Evolutionary conservation across 2,888 invertebrate species (phyloP).

Genomic region (Drosophila kokeensis): DNA sequence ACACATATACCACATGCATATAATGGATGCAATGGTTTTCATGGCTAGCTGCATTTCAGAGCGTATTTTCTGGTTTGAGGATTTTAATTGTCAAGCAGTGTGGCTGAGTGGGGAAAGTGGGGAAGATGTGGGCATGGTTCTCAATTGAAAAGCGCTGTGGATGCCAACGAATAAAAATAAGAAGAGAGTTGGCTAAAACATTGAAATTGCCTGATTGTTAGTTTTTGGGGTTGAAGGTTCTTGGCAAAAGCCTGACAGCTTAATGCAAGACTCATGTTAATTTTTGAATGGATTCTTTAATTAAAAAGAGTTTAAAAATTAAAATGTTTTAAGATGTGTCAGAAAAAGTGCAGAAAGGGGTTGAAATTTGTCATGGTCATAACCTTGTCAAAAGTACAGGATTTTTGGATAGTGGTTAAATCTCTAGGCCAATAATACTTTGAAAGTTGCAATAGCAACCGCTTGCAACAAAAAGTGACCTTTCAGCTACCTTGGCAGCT

Average conservation of each 20-base stretch:
- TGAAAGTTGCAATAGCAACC: conserved; percentile 7
- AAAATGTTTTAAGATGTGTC: background rate
- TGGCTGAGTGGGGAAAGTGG: background rate
- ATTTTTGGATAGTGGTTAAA: background rate
- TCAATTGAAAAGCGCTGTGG: conserved; percentile 66
- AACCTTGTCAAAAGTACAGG: background rate
- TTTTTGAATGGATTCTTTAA: background rate
- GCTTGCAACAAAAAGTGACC: conserved; percentile 30
- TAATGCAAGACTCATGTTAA: background rate
- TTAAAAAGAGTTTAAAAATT: background rate
- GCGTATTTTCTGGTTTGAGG: conserved; percentile 16
- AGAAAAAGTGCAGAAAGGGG: background rate
- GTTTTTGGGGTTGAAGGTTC: conserved; percentile 4
- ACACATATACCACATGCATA: conserved; percentile 8
- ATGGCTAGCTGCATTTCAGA: conserved; percentile 64
- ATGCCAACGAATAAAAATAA: conserved; percentile 22
- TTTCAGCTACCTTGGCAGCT: conserved; percentile 47
- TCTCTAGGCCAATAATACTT: background rate
- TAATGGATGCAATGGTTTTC: conserved; percentile 62
- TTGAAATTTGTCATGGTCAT: background rate
- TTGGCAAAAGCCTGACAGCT: background rate
- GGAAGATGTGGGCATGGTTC: conserved; percentile 9
- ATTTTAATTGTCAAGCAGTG: conserved; percentile 58
- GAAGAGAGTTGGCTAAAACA: background rate
- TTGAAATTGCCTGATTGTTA: conserved; percentile 1